phyloP scores from a whole-genome alignment of 2,113 vertebrate genomes.

The Elachura formosa region DNA sequence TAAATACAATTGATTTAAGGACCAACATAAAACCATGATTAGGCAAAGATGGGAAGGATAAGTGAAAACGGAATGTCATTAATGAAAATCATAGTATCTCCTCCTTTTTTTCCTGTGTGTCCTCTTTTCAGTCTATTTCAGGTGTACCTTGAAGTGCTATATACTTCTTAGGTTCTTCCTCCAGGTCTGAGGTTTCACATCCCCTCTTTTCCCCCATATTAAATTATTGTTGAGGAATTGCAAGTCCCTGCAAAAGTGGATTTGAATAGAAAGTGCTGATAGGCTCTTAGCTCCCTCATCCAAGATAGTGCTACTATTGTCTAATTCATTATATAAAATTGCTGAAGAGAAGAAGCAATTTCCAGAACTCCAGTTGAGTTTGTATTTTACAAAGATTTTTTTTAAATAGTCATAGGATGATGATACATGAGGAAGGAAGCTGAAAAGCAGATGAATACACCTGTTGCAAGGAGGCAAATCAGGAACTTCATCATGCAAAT shows the following conservation, averaged over 20 bases:
- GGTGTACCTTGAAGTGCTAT: background rate
- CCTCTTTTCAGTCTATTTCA: background rate
- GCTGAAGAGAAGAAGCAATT: background rate
- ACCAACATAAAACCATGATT: background rate
- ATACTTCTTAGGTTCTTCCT: background rate
- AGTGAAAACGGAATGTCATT: background rate
- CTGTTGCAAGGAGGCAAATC: background rate
- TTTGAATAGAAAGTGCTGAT: conserved; percentile 54
- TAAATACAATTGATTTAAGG: background rate
- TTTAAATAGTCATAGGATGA: background rate
- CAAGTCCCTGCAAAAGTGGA: background rate
- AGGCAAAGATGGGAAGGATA: background rate
- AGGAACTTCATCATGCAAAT: background rate
- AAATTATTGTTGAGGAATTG: conserved; percentile 20
- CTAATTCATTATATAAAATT: conserved; percentile 32
- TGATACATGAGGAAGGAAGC: background rate
- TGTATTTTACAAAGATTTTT: conserved; percentile 28
- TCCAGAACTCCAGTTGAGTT: background rate
- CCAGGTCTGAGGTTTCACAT: background rate
- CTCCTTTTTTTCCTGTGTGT: background rate
- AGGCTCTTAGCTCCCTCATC: conserved; percentile 34
- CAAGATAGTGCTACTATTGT: conserved; percentile 10
- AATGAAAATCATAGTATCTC: background rate
- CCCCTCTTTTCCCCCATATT: background rate
- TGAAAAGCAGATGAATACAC: background rate